Base-by-base conservation (phyloP, 2,797 vertebrate genomes). In the Cirrhinus mrigala region DNA sequence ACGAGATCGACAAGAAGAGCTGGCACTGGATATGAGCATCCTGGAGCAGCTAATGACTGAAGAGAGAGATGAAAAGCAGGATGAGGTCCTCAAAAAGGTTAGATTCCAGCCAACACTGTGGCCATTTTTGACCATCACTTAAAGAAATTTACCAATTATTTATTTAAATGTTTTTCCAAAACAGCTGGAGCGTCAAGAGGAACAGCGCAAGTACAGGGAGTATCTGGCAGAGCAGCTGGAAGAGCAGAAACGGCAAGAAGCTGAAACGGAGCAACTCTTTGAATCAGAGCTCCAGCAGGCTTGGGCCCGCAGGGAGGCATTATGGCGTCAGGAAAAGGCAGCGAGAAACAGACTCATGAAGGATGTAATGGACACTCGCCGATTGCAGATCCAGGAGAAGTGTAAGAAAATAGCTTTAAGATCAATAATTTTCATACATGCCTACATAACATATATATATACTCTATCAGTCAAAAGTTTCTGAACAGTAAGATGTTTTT, bases 331-430 rank as follows among this genome's bases (percentile, higher is more conserved):
- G 44, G 92, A 95, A 86, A 93, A 91, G 50, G 94, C 95, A 58
- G 96, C 96, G 6, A 92, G 95, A 46, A 90, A 93, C 83, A 90
- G 93, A 6, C 95, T 98, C 4, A 91, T 96, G 94, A 90, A 91
- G 73, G 96, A 98, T 0, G 96, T 98, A 44, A 85, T 96, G 94
- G 93, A 94, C 16, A 92, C 94, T 0, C 94, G 95, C 0, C 91
- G 87, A 4, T 86, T 94, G 84, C 98, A 99, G 93, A 88, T 98
- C 68, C 93, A 96, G 85, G 95, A 96, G 86, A 97, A 96, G 86
- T 0, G 98, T 99, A 92, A 96, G 96, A 6, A 82, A 68, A 24
- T 20, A 20, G 58, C 69, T 60, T 10, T 9, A 15, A 68, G n/a
- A 27, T 68, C 24, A 27, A 44, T 8, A 1, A 44, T 44, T 44